phyloP scores from a whole-genome alignment of 2,113 vertebrate species.

The Scytalopus superciliaris region DNA sequence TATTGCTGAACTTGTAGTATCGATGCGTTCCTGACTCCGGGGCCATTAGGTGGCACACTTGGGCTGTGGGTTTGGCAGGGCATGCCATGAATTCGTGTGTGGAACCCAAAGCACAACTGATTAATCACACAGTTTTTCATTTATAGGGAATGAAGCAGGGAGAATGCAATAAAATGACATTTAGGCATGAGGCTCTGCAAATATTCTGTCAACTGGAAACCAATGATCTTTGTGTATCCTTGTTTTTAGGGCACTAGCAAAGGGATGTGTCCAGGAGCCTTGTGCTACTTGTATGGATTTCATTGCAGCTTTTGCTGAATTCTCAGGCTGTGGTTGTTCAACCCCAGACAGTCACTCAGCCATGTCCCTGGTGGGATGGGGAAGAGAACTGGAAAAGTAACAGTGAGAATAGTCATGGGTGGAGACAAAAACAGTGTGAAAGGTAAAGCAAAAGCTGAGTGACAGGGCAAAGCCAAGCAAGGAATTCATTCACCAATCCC shows the following conservation, averaged over 20 bases:
- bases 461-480: neutral
- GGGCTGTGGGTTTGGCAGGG: slow-evolving; percentile 1
- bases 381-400: neutral
- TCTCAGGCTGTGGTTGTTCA: neutral
- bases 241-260: neutral
- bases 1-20: neutral
- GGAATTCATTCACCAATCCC: neutral
- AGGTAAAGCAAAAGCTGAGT: neutral
- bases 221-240: neutral
- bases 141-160: neutral
- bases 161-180: neutral
- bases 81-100: neutral
- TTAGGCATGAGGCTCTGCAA: neutral
- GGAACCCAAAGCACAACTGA: neutral
- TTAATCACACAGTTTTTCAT: neutral
- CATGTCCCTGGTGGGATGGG: neutral
- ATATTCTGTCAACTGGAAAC: neutral
- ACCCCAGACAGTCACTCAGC: neutral
- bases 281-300: neutral
- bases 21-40: neutral
- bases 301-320: neutral
- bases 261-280: neutral
- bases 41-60: slow-evolving; percentile 42
- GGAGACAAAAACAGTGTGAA: neutral
- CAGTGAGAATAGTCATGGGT: neutral